Base-by-base conservation (phyloP, 2,113 vertebrate genomes). In the Tautogolabrus adspersus region DNA sequence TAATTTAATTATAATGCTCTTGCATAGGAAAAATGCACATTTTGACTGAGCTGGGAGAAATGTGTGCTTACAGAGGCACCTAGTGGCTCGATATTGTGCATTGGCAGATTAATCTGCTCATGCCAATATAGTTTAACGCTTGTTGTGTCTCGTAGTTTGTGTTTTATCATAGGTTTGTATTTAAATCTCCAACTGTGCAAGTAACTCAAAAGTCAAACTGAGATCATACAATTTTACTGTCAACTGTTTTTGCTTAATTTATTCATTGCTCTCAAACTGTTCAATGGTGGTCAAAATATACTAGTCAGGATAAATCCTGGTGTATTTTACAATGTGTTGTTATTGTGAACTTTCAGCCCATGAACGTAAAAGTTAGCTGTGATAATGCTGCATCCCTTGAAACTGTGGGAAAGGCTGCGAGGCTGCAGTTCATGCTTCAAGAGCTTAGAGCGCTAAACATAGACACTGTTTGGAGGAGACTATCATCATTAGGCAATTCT, bases 391-490 rank as follows among this genome's bases (percentile, higher is more conserved):
- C 58, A 51, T 47, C 42, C 46, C 40, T 73, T 60, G 47, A 70
- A 63, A 22, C 10, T 46, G 72, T 16, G 23, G 22, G 37, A 84
- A 23, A 47, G 16, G 15, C 71, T 60, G 56, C 55, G 22, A 46
- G 15, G 22, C 66, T 57, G 57, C 56, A 22, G 66, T 60, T 73
- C 60, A 49, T 1, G 13, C 37, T 63, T 66, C n/a, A 22, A 66
- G 64, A 34, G 64, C 30, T 46, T 9, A 42, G 13, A 30, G 22
- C 8, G 44, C 74, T 76, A 51, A 86, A 81, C 71, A 77, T 61
- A 62, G 71, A 81, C 1, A 15, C 30, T 70, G 59, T 66, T 77
- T 72, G 74, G 76, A 74, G 13, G 51, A 77, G 54, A 54, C 12
- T 46, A 23, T 34, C 72, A 22, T 77, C 75, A 71, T 74, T 63